Evolutionary conservation across 2,113 vertebrate species (phyloP).

Genomic region (Gallinago jamesoni): DNA sequence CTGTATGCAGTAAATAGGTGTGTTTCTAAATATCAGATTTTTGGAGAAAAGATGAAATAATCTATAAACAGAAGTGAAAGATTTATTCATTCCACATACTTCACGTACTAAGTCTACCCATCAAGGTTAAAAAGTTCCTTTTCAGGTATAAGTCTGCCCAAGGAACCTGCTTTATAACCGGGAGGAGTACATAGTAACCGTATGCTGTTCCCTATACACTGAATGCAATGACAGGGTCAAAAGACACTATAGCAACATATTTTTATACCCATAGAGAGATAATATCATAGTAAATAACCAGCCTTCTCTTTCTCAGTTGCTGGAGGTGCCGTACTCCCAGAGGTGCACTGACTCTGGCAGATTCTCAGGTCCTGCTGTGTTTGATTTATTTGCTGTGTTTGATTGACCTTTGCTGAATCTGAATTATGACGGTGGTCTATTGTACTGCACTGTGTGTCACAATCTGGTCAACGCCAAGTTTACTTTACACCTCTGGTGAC

Average conservation of each 20-base stretch:
- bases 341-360: not conserved
- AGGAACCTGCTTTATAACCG: not conserved
- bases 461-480: not conserved
- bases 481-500: not conserved
- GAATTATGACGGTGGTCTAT: not conserved
- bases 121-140: not conserved
- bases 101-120: not conserved
- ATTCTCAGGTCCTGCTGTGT: not conserved
- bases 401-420: not conserved
- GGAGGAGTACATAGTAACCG: not conserved
- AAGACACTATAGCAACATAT: not conserved
- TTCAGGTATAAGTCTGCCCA: not conserved
- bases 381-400: not conserved
- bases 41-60: not conserved
- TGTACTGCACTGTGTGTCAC: not conserved
- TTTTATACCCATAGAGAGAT: not conserved
- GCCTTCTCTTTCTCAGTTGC: not conserved
- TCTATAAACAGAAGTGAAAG: not conserved
- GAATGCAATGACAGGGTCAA: not conserved
- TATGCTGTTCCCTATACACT: not conserved
- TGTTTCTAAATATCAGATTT: constrained; percentile 4
- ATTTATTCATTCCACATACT: not conserved
- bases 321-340: not conserved
- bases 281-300: not conserved
- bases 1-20: not conserved